Conservation (phyloP, 2,888 invertebrate genomes). For the Periphyllus acericola region DNA sequence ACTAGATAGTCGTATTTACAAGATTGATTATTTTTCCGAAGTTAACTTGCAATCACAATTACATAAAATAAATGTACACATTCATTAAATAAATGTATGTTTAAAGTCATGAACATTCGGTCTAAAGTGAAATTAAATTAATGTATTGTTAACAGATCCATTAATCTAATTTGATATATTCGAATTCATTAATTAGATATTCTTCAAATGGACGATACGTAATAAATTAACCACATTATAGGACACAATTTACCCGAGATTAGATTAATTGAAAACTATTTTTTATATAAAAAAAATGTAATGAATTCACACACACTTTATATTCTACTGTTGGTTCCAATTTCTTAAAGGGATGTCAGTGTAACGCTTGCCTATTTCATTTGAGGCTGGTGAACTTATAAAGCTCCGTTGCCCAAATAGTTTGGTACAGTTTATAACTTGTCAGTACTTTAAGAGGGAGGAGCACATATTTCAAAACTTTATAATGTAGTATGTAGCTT, state of each 20-base stretch:
- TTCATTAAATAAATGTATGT: neutral
- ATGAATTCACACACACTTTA: neutral
- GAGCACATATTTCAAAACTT: too few species aligned
- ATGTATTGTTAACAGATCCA: slow-evolving; percentile 18
- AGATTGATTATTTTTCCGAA: neutral
- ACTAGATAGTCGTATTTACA: too few species aligned
- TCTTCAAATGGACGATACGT: neutral
- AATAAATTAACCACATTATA: neutral
- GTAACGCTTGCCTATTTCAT: neutral
- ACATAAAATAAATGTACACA: neutral
- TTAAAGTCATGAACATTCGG: neutral
- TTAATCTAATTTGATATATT: slow-evolving; percentile 21
- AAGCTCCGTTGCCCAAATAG: neutral
- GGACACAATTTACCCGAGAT: neutral
- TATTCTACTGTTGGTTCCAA: neutral
- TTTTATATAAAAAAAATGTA: neutral
- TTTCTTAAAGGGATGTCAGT: neutral
- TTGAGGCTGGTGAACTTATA: neutral
- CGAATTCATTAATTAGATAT: neutral
- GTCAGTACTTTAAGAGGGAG: neutral
- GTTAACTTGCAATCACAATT: neutral
- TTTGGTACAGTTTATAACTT: neutral
- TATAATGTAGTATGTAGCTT: too few species aligned
- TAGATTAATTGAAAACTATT: neutral
- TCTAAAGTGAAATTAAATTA: neutral